These are phyloP conservation scores for Poicephalus meyeri DNA, from an alignment of 2,113 vertebrate species.

Conservation along the genomic window DNA sequence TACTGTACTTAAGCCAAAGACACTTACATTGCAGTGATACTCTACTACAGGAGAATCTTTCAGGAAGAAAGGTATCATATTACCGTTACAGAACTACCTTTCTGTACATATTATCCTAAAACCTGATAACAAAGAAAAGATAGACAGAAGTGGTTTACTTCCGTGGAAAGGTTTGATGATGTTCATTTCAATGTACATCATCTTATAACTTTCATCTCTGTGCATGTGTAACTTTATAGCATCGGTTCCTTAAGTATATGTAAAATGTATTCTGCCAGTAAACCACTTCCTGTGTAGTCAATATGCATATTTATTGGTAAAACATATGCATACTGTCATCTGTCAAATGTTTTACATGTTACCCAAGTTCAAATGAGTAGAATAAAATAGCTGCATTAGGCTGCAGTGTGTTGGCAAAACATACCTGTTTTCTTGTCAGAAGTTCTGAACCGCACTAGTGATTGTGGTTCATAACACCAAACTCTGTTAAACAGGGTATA, in stretches of 20 bases:
- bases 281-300: neutral
- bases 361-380: neutral
- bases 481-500: neutral
- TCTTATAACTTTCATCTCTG: conserved; percentile 19
- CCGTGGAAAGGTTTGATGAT: neutral
- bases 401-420: neutral
- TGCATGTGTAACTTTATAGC: conserved; percentile 26
- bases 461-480: neutral
- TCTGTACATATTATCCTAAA: neutral
- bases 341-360: conserved; percentile 19
- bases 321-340: conserved; percentile 20
- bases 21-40: neutral
- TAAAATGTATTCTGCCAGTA: conserved; percentile 6
- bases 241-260: neutral
- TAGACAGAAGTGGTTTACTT: neutral
- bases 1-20: neutral
- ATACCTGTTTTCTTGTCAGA: neutral
- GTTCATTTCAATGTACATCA: conserved; percentile 1
- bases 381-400: neutral
- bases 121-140: neutral
- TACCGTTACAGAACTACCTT: neutral
- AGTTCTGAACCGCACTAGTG: neutral
- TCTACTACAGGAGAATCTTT: neutral
- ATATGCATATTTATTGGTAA: conserved; percentile 43
- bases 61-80: neutral